Base-by-base conservation (phyloP, 1,140 invertebrate species). In the Maconellicoccus hirsutus region DNA sequence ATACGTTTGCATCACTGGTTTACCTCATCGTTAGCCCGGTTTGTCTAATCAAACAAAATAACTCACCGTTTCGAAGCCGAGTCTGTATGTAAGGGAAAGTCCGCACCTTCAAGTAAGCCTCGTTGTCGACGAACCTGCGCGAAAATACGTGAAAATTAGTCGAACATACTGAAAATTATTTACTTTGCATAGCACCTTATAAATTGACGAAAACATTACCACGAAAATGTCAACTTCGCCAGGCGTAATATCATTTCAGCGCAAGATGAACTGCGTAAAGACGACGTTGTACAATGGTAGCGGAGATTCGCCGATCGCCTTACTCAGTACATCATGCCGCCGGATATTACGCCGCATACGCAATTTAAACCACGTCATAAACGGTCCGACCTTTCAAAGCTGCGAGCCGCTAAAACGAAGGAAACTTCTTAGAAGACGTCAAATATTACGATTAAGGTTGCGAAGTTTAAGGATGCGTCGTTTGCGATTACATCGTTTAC, bases 281-380 rank as follows among this genome's bases (percentile, higher is more conserved):
- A 66, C 61, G 21, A 66, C 25, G 22, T 12, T 66, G 21, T 66
- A 66, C 61, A 66, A 66, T 26, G 61, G 61, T 66, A 66, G 61
- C 61, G 61, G 61, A 66, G 61, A 66, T 66, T 66, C 61, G 25
- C 22, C 61, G 21, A 66, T 66, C 25, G 61, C 61, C 21, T 25
- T 19, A 26, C 21, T 66, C 7, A 66, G 61, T 26, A 66, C 61
- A 26, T 66, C 61, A 23, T 66, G 61, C 25, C 61, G 61, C 10
- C 19, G 61, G 16, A 66, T 66, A 25, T 26, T 66, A 26, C 21
- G 25, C 21, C 21, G 61, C 1, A 66, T 66, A 23, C 61, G 61
- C 16, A 26, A 12, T 26, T 25, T 66, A 22, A 66, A 66, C 25
- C 10, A 10, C 10, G 19, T 26, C 10, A 66, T 66, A 66, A 66